These are phyloP conservation scores for Sebastes oblongus DNA, from an alignment of 2,797 vertebrate species.

Conservation along the genomic window DNA sequence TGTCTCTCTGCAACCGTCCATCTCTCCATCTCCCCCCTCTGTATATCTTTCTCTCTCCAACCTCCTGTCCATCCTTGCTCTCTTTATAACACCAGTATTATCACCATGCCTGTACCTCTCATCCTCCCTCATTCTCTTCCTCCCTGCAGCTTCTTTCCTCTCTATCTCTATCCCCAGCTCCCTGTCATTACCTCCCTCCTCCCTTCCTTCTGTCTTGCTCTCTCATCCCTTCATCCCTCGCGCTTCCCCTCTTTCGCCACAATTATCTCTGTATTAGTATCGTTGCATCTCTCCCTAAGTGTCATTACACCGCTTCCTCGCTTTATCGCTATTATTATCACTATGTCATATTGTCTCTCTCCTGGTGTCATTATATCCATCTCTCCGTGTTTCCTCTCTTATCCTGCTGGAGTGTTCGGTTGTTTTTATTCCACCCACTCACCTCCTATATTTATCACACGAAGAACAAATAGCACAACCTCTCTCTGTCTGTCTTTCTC, in stretches of 20 bases:
- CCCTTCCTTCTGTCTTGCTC: constrained; percentile 21
- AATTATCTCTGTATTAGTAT: constrained; percentile 64
- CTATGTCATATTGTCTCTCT: constrained; percentile 67
- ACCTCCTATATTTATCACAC: constrained; percentile 78
- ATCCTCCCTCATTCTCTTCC: neutral
- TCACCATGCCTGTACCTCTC: constrained; percentile 19
- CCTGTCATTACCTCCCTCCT: neutral
- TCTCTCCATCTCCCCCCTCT: constrained; percentile 32
- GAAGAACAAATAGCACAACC: constrained; percentile 74
- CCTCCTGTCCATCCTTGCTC: constrained; percentile 29
- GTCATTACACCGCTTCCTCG: constrained; percentile 48
- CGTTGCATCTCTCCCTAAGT: constrained; percentile 47
- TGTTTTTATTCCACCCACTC: constrained; percentile 80
- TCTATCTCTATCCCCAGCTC: constrained; percentile 6
- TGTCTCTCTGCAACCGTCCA: constrained; percentile 40
- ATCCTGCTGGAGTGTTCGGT: constrained; percentile 62
- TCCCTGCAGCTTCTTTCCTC: constrained; percentile 19
- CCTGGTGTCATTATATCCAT: constrained; percentile 70
- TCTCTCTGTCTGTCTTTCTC: constrained; percentile 64
- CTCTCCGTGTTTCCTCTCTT: constrained; percentile 69
- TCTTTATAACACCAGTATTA: constrained; percentile 33
- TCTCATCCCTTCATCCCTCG: constrained; percentile 29
- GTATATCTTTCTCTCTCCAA: constrained; percentile 19
- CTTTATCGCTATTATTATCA: constrained; percentile 65
- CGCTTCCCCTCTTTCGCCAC: constrained; percentile 31